Evolutionary conservation across 1,140 invertebrate species (phyloP).

Genomic region (Ceratina calcarata): DNA sequence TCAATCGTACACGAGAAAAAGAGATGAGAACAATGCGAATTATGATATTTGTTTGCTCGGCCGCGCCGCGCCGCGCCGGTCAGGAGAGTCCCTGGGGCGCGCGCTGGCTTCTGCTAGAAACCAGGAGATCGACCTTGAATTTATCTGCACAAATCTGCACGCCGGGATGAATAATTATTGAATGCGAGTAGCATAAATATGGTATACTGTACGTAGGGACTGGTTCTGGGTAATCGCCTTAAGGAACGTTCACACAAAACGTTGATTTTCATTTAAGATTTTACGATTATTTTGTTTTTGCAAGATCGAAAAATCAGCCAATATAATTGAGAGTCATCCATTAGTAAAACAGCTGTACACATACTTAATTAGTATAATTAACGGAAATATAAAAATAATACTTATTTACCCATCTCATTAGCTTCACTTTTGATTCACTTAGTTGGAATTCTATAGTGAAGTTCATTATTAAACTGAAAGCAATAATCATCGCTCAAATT

Average conservation of each 20-base stretch:
- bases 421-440: too few species aligned
- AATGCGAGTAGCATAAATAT: constrained; percentile 62
- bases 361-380: too few species aligned
- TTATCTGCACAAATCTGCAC: constrained; percentile 59
- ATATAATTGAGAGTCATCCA: too few species aligned
- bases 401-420: too few species aligned
- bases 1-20: constrained; percentile 76
- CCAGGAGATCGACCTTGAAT: constrained; percentile 57
- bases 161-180: constrained; percentile 65
- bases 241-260: constrained; percentile 52
- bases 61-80: constrained; percentile 44
- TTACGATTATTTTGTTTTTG: not conserved
- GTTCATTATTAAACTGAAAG: not conserved
- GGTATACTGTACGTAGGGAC: constrained; percentile 45
- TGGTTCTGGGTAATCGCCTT: constrained; percentile 50
- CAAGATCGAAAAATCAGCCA: too few species aligned
- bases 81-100: constrained; percentile 50
- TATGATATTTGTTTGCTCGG: constrained; percentile 79
- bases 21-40: constrained; percentile 78
- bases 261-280: not conserved
- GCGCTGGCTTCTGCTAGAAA: constrained; percentile 46
- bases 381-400: too few species aligned
- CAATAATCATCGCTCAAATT: not conserved
- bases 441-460: not conserved
- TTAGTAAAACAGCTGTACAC: too few species aligned